Evolutionary conservation across 2,113 vertebrate genomes (phyloP).

Genomic region (Nannobrachium achirus): DNA sequence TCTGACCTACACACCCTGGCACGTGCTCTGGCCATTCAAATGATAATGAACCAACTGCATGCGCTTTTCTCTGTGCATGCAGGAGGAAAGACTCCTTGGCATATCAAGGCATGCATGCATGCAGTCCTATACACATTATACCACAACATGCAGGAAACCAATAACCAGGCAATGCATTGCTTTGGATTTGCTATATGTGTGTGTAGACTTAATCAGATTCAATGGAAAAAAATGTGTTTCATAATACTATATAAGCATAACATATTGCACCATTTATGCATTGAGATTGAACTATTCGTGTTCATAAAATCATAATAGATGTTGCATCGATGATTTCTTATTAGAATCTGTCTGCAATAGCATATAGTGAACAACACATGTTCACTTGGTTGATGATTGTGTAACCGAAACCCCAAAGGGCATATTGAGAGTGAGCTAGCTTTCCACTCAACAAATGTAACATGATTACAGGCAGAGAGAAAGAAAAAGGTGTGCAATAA

Average conservation of each 20-base stretch:
- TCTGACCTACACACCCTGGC: constrained; percentile 65
- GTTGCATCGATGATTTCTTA: constrained; percentile 1
- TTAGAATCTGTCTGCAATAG: constrained; percentile 14
- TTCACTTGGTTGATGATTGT: constrained; percentile 4
- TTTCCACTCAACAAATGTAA: constrained; percentile 26
- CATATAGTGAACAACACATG: constrained; percentile 1
- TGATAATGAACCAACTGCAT: constrained; percentile 65
- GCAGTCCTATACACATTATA: not conserved
- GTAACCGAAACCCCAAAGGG: constrained; percentile 16
- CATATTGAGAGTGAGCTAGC: constrained; percentile 7
- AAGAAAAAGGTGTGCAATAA: constrained; percentile 40
- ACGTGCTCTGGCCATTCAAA: constrained; percentile 69
- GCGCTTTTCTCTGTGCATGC: constrained; percentile 30
- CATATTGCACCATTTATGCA: not conserved
- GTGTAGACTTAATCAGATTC: not conserved
- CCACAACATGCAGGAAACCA: constrained; percentile 5
- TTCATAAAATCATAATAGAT: not conserved
- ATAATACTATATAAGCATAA: not conserved
- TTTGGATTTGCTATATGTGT: not conserved
- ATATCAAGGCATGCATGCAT: constrained; percentile 42
- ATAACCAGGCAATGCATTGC: not conserved
- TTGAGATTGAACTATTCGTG: not conserved
- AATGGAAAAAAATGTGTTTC: not conserved
- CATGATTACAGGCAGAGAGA: constrained; percentile 50
- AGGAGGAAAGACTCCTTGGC: not conserved